Conservation (phyloP, 1,140 invertebrate genomes). For the Dinoponera quadriceps region DNA sequence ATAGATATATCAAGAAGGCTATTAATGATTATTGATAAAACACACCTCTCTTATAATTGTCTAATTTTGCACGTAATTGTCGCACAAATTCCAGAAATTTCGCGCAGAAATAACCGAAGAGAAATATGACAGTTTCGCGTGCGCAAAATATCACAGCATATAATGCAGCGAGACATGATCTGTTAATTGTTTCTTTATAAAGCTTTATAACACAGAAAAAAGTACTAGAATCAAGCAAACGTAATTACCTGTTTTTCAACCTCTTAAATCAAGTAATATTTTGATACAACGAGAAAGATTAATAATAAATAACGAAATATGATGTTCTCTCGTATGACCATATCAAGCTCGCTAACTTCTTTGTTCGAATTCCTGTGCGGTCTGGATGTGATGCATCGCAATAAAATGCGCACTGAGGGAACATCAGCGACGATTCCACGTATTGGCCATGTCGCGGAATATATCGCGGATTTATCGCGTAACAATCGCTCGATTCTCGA, state of each 20-base stretch:
- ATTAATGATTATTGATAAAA: too few species aligned
- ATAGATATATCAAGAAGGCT: too few species aligned
- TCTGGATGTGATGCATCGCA: neutral
- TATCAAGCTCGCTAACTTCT: neutral
- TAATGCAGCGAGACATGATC: too few species aligned
- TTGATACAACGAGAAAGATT: too few species aligned
- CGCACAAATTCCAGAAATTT: conserved; percentile 34
- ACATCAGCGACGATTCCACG: neutral
- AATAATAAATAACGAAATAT: neutral
- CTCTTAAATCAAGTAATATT: too few species aligned
- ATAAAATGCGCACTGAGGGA: neutral
- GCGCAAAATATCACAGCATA: too few species aligned
- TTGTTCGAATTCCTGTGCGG: neutral
- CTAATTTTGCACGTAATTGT: conserved; percentile 43
- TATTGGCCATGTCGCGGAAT: conserved; percentile 25
- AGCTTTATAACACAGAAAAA: too few species aligned
- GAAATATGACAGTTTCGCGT: too few species aligned
- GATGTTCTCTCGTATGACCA: neutral
- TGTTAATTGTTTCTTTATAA: too few species aligned
- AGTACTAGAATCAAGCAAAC: too few species aligned
- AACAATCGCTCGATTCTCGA: conserved; percentile 46
- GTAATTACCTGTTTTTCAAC: too few species aligned
- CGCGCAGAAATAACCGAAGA: neutral
- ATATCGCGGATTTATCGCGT: conserved; percentile 39
- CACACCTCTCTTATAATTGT: too few species aligned